Evolutionary conservation across 2,113 vertebrate genomes (phyloP).

Genomic region (Daboia siamensis): DNA sequence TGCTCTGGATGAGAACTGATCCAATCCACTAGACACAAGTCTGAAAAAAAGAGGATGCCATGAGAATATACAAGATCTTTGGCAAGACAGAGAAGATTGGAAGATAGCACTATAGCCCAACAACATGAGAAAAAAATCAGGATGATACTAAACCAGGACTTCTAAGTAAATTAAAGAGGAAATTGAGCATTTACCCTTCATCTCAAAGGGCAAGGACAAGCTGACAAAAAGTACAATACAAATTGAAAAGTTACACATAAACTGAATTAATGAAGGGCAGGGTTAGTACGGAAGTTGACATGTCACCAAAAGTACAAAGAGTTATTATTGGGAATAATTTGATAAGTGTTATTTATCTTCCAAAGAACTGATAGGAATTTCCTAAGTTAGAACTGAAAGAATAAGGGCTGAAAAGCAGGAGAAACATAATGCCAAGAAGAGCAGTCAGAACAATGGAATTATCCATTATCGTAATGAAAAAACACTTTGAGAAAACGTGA

Average conservation of each 20-base stretch:
- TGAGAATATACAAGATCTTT: background rate
- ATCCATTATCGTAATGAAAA: background rate
- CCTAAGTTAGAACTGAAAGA: background rate
- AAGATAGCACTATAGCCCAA: background rate
- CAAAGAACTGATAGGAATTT: background rate
- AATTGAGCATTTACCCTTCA: background rate
- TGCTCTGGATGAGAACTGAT: background rate
- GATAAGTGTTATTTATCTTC: background rate
- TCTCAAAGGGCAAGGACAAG: background rate
- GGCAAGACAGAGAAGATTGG: background rate
- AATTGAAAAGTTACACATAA: background rate
- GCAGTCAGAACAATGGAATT: background rate
- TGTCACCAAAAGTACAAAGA: background rate
- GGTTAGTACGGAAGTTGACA: background rate
- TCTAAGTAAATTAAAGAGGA: background rate
- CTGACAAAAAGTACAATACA: background rate
- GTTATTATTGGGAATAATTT: background rate
- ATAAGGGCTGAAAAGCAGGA: background rate
- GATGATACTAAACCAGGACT: background rate
- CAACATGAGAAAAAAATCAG: background rate
- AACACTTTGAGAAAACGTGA: background rate
- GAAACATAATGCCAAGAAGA: background rate
- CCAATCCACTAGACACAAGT: background rate
- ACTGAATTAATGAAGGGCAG: background rate
- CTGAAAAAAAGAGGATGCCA: background rate